These are phyloP conservation scores for Polyploca ridens DNA, from an alignment of 2,888 invertebrate species.

Conservation along the genomic window DNA sequence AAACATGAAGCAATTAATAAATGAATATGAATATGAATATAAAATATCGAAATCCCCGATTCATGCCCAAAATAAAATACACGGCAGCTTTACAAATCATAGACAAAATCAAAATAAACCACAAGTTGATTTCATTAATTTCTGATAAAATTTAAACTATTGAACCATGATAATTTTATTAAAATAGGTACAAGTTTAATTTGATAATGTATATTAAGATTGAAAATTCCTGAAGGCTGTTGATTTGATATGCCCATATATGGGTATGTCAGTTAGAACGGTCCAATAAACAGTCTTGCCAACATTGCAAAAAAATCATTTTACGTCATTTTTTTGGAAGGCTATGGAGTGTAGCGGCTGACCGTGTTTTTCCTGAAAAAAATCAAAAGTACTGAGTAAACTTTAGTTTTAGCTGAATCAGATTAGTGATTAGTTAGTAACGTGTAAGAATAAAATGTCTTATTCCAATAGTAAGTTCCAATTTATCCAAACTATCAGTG, in stretches of 20 bases:
- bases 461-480: slow-evolving; percentile 79
- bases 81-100: too few species aligned
- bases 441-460: slow-evolving; percentile 69
- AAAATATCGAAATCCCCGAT: too few species aligned
- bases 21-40: too few species aligned
- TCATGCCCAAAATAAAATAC: too few species aligned
- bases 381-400: slow-evolving; percentile 67
- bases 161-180: too few species aligned
- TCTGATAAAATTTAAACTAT: too few species aligned
- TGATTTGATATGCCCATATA: slow-evolving; percentile 54
- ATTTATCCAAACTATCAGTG: slow-evolving; percentile 35
- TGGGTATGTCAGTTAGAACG: slow-evolving; percentile 58
- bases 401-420: slow-evolving; percentile 52
- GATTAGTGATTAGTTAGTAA: slow-evolving; percentile 59
- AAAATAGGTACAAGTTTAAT: too few species aligned
- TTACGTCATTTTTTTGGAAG: slow-evolving; percentile 76
- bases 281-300: slow-evolving; percentile 39
- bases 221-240: not conserved
- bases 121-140: too few species aligned
- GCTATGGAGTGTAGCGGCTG: slow-evolving; percentile 74
- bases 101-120: too few species aligned
- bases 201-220: not conserved
- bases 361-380: slow-evolving; percentile 69
- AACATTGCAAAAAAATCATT: slow-evolving; percentile 53
- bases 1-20: too few species aligned